phyloP scores from a whole-genome alignment of 2,797 vertebrate genomes.

The Anomalospiza imberbis region DNA sequence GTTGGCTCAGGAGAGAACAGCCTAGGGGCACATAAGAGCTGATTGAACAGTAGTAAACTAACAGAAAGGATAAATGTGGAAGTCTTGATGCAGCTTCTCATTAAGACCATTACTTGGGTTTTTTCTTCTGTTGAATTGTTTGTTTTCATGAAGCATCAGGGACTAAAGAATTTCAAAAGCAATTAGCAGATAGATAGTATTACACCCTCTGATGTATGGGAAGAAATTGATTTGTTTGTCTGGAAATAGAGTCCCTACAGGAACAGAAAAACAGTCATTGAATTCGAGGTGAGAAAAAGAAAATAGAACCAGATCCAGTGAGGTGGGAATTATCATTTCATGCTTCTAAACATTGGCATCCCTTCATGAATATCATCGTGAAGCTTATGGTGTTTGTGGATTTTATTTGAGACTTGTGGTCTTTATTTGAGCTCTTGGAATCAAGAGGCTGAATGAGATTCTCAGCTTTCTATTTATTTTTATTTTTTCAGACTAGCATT shows the following conservation, averaged over 20 bases:
- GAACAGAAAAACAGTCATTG: conserved; percentile 1
- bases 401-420: conserved; percentile 51
- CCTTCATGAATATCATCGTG: not conserved
- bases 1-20: not conserved
- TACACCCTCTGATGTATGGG: not conserved
- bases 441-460: conserved; percentile 53
- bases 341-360: not conserved
- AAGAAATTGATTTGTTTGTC: not conserved
- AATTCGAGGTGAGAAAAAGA: conserved; percentile 30
- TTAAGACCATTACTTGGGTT: not conserved
- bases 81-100: not conserved
- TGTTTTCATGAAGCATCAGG: not conserved
- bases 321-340: conserved; percentile 21
- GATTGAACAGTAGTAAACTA: not conserved
- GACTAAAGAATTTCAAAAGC: not conserved
- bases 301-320: not conserved
- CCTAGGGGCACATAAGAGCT: not conserved
- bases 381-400: conserved; percentile 42
- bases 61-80: not conserved
- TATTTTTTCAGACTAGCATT: conserved; percentile 42
- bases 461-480: conserved; percentile 61
- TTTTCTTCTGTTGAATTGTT: not conserved
- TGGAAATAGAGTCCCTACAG: not conserved
- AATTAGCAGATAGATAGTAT: not conserved
- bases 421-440: conserved; percentile 55